Evolutionary conservation across 2,888 invertebrate species (phyloP), one percentile per base, ranked within the genome.

Genomic region (Pocota personata): DNA sequence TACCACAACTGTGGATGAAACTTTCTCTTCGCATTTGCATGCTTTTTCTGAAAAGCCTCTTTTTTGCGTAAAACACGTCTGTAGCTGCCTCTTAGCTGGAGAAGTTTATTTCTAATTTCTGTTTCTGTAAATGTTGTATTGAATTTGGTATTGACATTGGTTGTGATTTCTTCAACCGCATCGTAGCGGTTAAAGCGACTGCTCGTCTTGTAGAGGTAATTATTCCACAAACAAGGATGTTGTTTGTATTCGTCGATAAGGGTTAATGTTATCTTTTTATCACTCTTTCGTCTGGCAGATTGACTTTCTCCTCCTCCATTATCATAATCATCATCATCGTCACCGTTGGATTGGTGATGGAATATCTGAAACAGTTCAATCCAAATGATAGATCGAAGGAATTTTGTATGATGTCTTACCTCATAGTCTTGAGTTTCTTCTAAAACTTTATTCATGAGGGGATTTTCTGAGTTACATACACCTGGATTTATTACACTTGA

Each of bases 1-100:
- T 82, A 82, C 58, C 71, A 76, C 48, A 76, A 57, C 32, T 82
- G 76, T 7, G 82, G 76, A 19, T 82, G 69, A n/a, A 82, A 82
- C 52, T 71, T 82, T n/a, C 76, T 57, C 4, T 82, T 82, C 3
- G 82, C 76, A 57, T 76, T 82, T 2, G 69, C 64, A 48, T 82
- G 76, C 8, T 62, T 62, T 19, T 71, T 82, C 37, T 82, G 76
- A 10, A 76, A 76, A 2, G 48, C 48, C n/a, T 82, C 76, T 21
- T 76, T 82, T 14, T 55, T 62, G 0, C 76, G 76, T 7, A 76
- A 27, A 35, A 82, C 75, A 0, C 82, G 82, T 7, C 76, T 62
- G 4, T 82, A 82, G n/a, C 82, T 69, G 12, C 82, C 76, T 27
- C 82, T 14, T 1, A 82, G 57, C 14, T 71, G 69, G 0, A 76